These are phyloP conservation scores for Drosophila koepferae DNA, from an alignment of 2,888 invertebrate genomes.

Conservation along the genomic window DNA sequence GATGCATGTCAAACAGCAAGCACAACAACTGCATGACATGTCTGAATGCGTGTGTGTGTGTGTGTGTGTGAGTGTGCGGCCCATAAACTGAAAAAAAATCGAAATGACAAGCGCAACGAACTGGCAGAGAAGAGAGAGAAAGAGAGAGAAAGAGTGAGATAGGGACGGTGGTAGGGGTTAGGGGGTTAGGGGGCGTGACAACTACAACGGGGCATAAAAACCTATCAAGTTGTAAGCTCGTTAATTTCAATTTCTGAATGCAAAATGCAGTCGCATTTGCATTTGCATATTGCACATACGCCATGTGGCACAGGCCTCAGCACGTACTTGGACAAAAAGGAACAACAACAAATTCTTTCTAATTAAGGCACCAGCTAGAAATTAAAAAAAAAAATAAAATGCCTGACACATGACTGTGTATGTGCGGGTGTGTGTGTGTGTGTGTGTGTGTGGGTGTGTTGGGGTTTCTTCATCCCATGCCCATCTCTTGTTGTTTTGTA, in stretches of 20 bases:
- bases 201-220: constrained; percentile 59
- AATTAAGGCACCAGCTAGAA: constrained; percentile 68
- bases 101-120: constrained; percentile 51
- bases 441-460: background rate
- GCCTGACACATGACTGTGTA: constrained; percentile 29
- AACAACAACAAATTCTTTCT: constrained; percentile 53
- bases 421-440: background rate
- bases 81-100: constrained; percentile 28
- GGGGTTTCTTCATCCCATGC: background rate
- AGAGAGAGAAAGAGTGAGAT: background rate
- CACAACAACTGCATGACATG: constrained; percentile 49
- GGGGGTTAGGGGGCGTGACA: background rate
- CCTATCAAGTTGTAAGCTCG: constrained; percentile 77
- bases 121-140: background rate
- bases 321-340: constrained; percentile 35
- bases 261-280: constrained; percentile 69
- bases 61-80: constrained; percentile 12
- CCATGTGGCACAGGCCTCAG: constrained; percentile 45
- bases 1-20: constrained; percentile 77
- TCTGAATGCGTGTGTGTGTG: constrained; percentile 32
- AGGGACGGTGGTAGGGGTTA: background rate
- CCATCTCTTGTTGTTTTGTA: background rate
- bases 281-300: constrained; percentile 77
- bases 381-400: constrained; percentile 48
- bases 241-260: constrained; percentile 79